Base-by-base conservation (phyloP, 1,140 invertebrate species). In the Pogonomyrmex barbatus region DNA sequence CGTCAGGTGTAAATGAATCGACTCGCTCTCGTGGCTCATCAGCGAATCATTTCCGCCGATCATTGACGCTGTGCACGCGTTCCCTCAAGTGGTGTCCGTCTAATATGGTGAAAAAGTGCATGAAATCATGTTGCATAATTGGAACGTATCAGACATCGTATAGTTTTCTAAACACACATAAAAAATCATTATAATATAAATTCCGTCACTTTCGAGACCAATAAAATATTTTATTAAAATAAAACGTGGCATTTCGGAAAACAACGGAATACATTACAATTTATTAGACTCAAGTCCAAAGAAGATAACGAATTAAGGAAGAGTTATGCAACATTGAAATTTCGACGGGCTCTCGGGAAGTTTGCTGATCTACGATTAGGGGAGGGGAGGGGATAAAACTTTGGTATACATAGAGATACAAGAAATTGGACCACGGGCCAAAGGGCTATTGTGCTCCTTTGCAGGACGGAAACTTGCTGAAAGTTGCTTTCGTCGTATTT, bases 401-500 rank as follows among this genome's bases (percentile, higher is more conserved):
- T 75, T 33, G 30, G 6, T 6, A 3, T n/a, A 14, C 17, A 45
- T 4, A n/a, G 33, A 71, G 65, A 39, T 5, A 8, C 4, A 12
- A 58, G 42, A 75, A 83, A 83, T 2, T 62, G 14, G 54, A 54
- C 30, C 79, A 24, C 39, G 17, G 17, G 24, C 24, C 70, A 42
- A 56, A 63, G 88, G 71, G 78, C 52, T 83, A 60, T 9, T 9
- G 56, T 17, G 81, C 17, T 45, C 14, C 39, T 50, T 52, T 62
- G 52, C 52, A 52, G 47, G 33, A 39, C 67, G 68, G 52, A 79
- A 89, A 70, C n/a, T 42, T 36, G 70, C n/a, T 52, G 65, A 73
- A 70, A 86, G 87, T 71, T 62, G 70, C 75, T 79, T 71, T 68
- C 76, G 63, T 89, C 63, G 76, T 88, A 86, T 90, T 90, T 90